phyloP scores from a whole-genome alignment of 92 coral and sea anemone genomes.

The Palythoa heliodiscus region DNA sequence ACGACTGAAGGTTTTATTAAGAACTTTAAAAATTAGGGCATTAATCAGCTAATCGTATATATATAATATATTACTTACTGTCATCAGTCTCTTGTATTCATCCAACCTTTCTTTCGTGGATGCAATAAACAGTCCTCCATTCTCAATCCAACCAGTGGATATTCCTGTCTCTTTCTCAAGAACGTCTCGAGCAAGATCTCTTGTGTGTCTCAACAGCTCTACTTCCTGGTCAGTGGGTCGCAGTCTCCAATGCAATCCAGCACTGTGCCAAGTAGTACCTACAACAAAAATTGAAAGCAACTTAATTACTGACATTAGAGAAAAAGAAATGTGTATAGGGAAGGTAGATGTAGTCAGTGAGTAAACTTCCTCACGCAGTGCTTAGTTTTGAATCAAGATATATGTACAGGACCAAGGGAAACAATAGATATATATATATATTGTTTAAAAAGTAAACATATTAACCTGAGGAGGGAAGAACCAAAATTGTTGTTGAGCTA shows the following conservation, averaged over 20 bases:
- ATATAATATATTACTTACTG: slow-evolving; percentile 53
- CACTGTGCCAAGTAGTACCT: slow-evolving; percentile 99
- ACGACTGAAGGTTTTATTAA: too few relatives aligned
- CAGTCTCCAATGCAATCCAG: slow-evolving; percentile 92
- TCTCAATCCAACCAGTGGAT: slow-evolving; percentile 97
- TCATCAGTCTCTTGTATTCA: slow-evolving; percentile 96
- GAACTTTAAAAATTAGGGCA: too few relatives aligned
- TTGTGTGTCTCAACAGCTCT: slow-evolving; percentile 80
- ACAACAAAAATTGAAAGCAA: background rate
- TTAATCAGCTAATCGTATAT: too few relatives aligned
- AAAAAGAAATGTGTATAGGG: too few relatives aligned
- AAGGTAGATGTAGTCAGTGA: too few relatives aligned
- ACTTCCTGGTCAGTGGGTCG: slow-evolving; percentile 95
- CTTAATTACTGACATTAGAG: background rate
- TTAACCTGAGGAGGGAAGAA: too few relatives aligned
- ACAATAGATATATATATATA: too few relatives aligned
- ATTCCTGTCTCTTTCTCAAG: slow-evolving; percentile 91
- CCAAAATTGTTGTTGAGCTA: too few relatives aligned
- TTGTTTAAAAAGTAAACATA: too few relatives aligned
- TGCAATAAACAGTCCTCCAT: slow-evolving; percentile 98
- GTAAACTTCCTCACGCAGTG: too few relatives aligned
- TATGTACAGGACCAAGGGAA: too few relatives aligned
- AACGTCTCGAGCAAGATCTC: slow-evolving; percentile 78
- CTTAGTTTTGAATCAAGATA: too few relatives aligned
- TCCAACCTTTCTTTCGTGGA: slow-evolving; percentile 90